Evolutionary conservation across 1,140 invertebrate genomes (phyloP).

Genomic region (Leptinotarsa undecemlineata): DNA sequence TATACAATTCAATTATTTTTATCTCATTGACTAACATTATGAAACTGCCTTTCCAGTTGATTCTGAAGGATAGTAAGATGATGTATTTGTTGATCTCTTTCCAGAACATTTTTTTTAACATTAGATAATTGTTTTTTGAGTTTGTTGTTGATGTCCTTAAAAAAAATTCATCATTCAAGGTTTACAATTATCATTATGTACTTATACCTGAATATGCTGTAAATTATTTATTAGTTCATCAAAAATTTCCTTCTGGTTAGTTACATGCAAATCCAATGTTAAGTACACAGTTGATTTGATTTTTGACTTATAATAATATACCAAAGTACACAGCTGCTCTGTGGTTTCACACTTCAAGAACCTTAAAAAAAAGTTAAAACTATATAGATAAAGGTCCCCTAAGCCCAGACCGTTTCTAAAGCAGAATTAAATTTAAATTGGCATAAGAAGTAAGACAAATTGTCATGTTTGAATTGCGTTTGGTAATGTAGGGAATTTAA

Average conservation of each 20-base stretch:
- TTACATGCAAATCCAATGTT: slow-evolving; percentile 31
- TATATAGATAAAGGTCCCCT: no score
- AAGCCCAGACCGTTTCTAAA: no score
- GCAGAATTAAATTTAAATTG: no score
- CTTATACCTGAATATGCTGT: slow-evolving; percentile 31
- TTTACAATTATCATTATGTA: no score
- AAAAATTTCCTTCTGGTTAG: slow-evolving; percentile 36
- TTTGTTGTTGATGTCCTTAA: slow-evolving; percentile 32
- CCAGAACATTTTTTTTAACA: slow-evolving; percentile 25
- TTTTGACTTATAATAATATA: slow-evolving; percentile 40
- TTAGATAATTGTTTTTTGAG: slow-evolving; percentile 31
- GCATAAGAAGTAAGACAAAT: not conserved
- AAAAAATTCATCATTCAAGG: slow-evolving; percentile 4
- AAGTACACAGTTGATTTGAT: slow-evolving; percentile 39
- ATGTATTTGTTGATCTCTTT: slow-evolving; percentile 34
- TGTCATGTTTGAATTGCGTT: not conserved
- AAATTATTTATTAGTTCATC: slow-evolving; percentile 36
- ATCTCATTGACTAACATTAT: slow-evolving; percentile 23
- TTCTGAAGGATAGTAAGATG: slow-evolving; percentile 28
- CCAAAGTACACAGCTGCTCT: slow-evolving; percentile 32
- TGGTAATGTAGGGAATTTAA: not conserved
- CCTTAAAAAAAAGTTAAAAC: slow-evolving; percentile 21
- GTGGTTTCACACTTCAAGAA: slow-evolving; percentile 35
- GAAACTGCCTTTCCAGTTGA: slow-evolving; percentile 27
- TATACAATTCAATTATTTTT: slow-evolving; percentile 14